Evolutionary conservation across 1,140 invertebrate species (phyloP).

Genomic region (Drosophila subobscura): DNA sequence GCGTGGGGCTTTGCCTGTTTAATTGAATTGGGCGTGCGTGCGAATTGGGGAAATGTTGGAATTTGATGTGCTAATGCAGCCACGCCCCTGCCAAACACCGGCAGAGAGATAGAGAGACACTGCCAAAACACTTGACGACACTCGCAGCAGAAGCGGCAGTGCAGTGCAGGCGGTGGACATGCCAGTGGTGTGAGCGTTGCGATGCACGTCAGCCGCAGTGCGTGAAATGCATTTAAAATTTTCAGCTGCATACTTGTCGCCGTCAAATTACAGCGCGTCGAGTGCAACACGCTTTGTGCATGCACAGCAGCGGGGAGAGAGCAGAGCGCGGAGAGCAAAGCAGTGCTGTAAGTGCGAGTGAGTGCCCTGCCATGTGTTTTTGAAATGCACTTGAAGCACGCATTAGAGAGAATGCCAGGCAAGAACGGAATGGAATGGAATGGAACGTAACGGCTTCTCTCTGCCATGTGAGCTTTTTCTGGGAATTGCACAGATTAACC

Average conservation of each 20-base stretch:
- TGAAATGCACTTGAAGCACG: slow-evolving; percentile 43
- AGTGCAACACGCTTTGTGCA: slow-evolving; percentile 56
- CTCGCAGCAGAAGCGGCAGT: slow-evolving; percentile 21
- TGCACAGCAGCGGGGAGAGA: slow-evolving; percentile 8
- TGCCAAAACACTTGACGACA: slow-evolving; percentile 63
- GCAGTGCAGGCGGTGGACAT: slow-evolving; percentile 1
- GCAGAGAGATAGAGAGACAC: slow-evolving; percentile 8
- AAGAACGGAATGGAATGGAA: background rate
- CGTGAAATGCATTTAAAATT: slow-evolving; percentile 76
- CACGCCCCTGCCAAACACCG: slow-evolving; percentile 39
- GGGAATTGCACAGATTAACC: slow-evolving; percentile 23
- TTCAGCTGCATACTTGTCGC: slow-evolving; percentile 71
- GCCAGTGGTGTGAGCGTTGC: slow-evolving; percentile 1
- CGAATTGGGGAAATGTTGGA: slow-evolving; percentile 34
- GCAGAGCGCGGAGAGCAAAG: background rate
- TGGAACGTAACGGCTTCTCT: slow-evolving; percentile 7
- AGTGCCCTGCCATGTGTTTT: slow-evolving; percentile 5
- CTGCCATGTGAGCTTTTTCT: slow-evolving; percentile 9
- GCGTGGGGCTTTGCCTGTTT: slow-evolving; percentile 36
- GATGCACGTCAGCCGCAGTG: slow-evolving; percentile 62
- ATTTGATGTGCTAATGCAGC: slow-evolving; percentile 37
- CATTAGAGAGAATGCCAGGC: slow-evolving; percentile 36
- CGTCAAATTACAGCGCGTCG: slow-evolving; percentile 68
- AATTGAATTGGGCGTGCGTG: slow-evolving; percentile 68
- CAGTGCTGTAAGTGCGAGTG: background rate